phyloP scores from a whole-genome alignment of 2,888 invertebrate genomes.

The Criorhina ranunculi region DNA sequence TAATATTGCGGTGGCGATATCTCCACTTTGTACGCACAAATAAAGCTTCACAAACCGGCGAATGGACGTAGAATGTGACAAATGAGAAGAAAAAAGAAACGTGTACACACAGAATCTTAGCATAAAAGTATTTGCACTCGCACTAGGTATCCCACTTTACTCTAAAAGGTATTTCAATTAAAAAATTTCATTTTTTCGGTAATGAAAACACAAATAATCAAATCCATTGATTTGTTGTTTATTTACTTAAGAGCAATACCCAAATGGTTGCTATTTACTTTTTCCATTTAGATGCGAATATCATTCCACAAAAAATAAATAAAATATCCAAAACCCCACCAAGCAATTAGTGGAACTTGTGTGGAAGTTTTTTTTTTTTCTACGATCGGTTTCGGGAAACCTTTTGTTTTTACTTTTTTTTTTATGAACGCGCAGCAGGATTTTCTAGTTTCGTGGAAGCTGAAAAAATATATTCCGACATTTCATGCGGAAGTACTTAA shows the following conservation, averaged over 20 bases:
- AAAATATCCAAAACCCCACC: not conserved
- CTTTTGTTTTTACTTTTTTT: not conserved
- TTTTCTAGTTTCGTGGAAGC: slow-evolving; percentile 29
- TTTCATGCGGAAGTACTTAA: slow-evolving; percentile 35
- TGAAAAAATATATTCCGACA: slow-evolving; percentile 11
- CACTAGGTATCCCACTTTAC: too few species aligned
- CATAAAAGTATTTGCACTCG: slow-evolving; percentile 18
- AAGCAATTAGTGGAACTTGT: slow-evolving; percentile 26
- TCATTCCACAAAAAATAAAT: not conserved
- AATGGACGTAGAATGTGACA: not conserved
- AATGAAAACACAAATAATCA: not conserved
- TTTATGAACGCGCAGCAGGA: slow-evolving; percentile 8
- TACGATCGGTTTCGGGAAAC: slow-evolving; percentile 8
- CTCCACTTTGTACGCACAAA: slow-evolving; percentile 65
- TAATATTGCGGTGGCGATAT: slow-evolving; percentile 54
- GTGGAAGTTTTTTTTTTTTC: slow-evolving; percentile 7
- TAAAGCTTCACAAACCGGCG: slow-evolving; percentile 14
- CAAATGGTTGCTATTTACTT: slow-evolving; percentile 29
- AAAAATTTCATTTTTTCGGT: slow-evolving; percentile 6
- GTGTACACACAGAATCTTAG: slow-evolving; percentile 1
- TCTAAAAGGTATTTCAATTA: slow-evolving; percentile 31
- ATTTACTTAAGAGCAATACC: slow-evolving; percentile 13
- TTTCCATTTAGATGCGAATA: not conserved
- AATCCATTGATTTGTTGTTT: slow-evolving; percentile 32
- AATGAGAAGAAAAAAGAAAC: slow-evolving; percentile 6